Conservation (phyloP, 2,888 invertebrate genomes). For the Tetranychus truncatus region DNA sequence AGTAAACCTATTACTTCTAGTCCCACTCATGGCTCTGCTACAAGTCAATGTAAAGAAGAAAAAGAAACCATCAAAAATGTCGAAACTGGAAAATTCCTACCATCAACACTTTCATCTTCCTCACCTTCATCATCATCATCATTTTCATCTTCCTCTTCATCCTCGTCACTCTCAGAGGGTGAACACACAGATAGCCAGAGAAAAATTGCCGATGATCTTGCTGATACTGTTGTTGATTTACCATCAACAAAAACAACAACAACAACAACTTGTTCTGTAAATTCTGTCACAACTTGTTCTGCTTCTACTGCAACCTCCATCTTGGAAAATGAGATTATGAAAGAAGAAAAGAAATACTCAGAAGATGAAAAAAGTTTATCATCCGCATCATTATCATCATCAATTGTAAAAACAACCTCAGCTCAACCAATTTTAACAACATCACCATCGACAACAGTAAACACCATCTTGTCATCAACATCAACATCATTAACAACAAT, state of each 20-base stretch:
- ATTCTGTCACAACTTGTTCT: not conserved
- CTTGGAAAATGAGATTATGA: not conserved
- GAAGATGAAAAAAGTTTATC: not conserved
- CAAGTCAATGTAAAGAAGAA: not conserved
- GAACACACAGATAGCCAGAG: not conserved
- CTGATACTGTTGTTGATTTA: not conserved
- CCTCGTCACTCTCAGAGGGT: not conserved
- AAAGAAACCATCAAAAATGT: not conserved
- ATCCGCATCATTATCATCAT: constrained; percentile 5
- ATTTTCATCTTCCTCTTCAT: not conserved
- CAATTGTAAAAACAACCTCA: constrained; percentile 6
- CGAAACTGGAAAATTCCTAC: not conserved
- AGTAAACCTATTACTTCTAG: not conserved
- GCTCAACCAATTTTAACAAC: constrained; percentile 7
- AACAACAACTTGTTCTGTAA: not conserved
- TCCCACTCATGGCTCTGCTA: not conserved
- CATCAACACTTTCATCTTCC: not conserved
- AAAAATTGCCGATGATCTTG: not conserved
- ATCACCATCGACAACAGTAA: constrained; percentile 3
- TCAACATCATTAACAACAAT: not conserved
- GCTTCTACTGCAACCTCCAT: not conserved
- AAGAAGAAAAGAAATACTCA: not conserved
- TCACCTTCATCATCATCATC: not conserved
- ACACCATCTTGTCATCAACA: not conserved
- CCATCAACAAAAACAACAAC: not conserved